Base-by-base conservation (phyloP, 2,113 vertebrate genomes). In the Poeciliopsis prolifica region DNA sequence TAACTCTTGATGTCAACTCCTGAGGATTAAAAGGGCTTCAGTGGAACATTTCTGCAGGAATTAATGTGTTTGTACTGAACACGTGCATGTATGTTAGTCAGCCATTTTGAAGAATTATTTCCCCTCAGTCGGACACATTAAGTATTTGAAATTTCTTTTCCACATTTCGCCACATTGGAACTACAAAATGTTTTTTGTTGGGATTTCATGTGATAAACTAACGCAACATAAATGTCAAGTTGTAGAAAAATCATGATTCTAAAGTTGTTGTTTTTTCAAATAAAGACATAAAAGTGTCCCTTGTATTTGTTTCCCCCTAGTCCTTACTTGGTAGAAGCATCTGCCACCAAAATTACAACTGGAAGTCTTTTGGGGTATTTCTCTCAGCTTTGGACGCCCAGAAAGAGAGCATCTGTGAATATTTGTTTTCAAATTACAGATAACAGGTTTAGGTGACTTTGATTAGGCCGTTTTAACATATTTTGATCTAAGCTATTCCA, bases 1-100 rank as follows among this genome's bases (percentile, higher is more conserved):
- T 88, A 88, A 88, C 51, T 61, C 77, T 69, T 79, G 63, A 81
- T 83, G 65, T 86, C 75, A 72, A 70, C 42, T 74, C 62, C 26
- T 67, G 65, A 76, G 28, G 64, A 75, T 69, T 68, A 65, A 61
- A 35, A 68, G 67, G 69, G 54, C 58, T 69, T 80, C 19, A 75
- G 44, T 72, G 74, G 42, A 80, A 85, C 64, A 51, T 83, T 83
- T 26, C 42, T 60, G 8, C 65, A 68, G 19, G 40, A 68, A 71
- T 67, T 64, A 13, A 61, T 65, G 2, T 17, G 9, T 80, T 72
- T 66, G 24, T 31, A 33, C 19, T 78, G 15, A 61, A 44, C n/a
- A 48, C 68, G 29, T 44, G 24, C 7, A 70, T 73, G 2, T 15
- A 29, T 24, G 24, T 35, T 31, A 26, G 66, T 73, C 0, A 22